Evolutionary conservation across 2,888 invertebrate genomes (phyloP).

Genomic region (Polydesmus complanatus): DNA sequence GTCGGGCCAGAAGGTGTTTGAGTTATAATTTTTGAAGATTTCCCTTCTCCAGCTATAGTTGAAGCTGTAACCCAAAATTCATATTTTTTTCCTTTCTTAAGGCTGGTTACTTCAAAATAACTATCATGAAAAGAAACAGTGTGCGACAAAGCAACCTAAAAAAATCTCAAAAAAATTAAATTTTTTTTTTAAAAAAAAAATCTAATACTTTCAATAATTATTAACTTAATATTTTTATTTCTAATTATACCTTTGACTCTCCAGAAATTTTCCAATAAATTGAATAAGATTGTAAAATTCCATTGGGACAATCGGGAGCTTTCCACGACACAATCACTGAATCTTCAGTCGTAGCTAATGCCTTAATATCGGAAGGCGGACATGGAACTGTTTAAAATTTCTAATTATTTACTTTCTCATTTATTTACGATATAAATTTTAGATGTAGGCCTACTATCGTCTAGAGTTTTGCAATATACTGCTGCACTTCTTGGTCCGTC

Average conservation of each 20-base stretch:
- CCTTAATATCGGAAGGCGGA: conserved; percentile 82
- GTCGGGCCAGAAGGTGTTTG: conserved; percentile 27
- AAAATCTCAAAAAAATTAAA: neutral
- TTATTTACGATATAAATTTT: neutral
- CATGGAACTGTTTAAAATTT: conserved; percentile 57
- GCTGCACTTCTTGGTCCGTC: conserved; percentile 65
- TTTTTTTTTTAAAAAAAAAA: neutral
- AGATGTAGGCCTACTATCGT: conserved; percentile 51
- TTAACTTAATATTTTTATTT: neutral
- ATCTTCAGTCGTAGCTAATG: conserved; percentile 77
- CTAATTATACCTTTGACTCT: neutral
- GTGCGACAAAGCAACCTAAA: conserved; percentile 20
- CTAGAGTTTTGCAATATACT: conserved; percentile 66
- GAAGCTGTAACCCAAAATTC: conserved; percentile 32
- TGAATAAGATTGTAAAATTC: conserved; percentile 81
- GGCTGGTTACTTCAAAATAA: conserved; percentile 25
- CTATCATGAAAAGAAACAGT: conserved; percentile 22
- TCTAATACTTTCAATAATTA: neutral
- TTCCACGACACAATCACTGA: conserved; percentile 89
- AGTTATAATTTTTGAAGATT: conserved; percentile 26
- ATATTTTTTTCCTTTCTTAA: conserved; percentile 27
- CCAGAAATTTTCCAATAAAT: conserved; percentile 49
- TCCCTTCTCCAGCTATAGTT: conserved; percentile 32
- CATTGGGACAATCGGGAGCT: conserved; percentile 81
- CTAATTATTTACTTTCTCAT: neutral